Evolutionary conservation across 2,888 invertebrate genomes (phyloP), one percentile per base, ranked within the genome.

Genomic region (Drosophila niveifrons): DNA sequence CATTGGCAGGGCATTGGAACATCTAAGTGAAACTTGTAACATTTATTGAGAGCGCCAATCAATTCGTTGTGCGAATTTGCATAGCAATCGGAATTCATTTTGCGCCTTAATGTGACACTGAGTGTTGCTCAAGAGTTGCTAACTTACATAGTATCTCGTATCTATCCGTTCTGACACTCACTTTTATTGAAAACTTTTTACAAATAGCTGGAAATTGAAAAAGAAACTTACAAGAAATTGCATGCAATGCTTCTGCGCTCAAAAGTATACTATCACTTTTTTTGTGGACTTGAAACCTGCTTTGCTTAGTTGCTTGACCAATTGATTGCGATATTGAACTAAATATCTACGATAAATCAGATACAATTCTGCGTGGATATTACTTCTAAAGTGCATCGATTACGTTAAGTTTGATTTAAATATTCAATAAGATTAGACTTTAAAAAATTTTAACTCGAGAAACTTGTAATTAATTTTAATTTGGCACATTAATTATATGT

Each of bases 21-120:
- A 53, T 36, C 50, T 55, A 31, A 51, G 18, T 57, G 43, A 56
- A 65, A 51, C 63, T 59, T 63, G 72, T 56, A 71, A 74, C 66
- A 73, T 48, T 46, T 44, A 62, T 64, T 57, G 29, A 43, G 53
- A 41, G 13, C 13, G 11, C 17, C 65, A 55, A 65, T 70, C 71
- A 71, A 75, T 69, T 69, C 39, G 34, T 29, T 34, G 11, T 29
- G 48, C 28, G 31, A 62, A 57, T 57, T 77, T 61, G 46, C 52
- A 61, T 47, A 18, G 39, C 44, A 55, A 56, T 62, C 52, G 23
- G 31, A 55, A 47, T 47, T 31, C 23, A 58, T n/a, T 18, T 62
- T 28, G 36, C 10, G 10, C 39, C 4, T 31, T 55, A 73, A 58
- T 46, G 29, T 63, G 68, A 31, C 58, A 51, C 41, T 23, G 23